Evolutionary conservation across 1,140 invertebrate genomes (phyloP).

Genomic region (Aphaenogaster floridana): DNA sequence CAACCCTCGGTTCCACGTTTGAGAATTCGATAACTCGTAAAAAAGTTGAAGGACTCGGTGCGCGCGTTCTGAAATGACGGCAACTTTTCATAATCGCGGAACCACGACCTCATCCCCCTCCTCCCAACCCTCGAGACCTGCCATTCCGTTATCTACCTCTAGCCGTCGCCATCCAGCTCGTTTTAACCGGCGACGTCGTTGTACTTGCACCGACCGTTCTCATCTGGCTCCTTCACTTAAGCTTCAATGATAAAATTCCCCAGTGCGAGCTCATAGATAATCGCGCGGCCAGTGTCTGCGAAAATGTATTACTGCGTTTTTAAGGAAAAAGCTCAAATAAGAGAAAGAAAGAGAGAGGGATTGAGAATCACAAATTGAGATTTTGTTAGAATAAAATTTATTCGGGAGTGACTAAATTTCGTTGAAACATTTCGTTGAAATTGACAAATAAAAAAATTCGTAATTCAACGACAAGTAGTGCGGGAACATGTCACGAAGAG

Average conservation of each 20-base stretch:
- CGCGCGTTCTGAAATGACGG: conserved; percentile 62
- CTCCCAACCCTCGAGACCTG: background rate
- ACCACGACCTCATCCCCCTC: conserved; percentile 19
- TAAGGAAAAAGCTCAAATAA: background rate
- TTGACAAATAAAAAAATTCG: background rate
- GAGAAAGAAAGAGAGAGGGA: no score
- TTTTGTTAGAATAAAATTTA: conserved; percentile 5
- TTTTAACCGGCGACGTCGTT: conserved; percentile 23
- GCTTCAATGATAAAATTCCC: conserved; percentile 53
- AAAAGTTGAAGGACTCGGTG: conserved; percentile 44
- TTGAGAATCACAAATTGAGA: background rate
- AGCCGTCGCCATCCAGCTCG: conserved; percentile 5
- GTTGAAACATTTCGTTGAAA: background rate
- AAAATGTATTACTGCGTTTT: conserved; percentile 29
- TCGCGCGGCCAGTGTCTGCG: background rate
- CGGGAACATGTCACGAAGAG: background rate
- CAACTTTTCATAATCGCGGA: conserved; percentile 79
- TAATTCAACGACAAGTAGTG: background rate
- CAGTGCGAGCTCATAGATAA: conserved; percentile 28
- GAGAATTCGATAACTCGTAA: conserved; percentile 55
- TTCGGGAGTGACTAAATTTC: background rate
- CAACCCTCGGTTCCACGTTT: conserved; percentile 3
- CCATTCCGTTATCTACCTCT: conserved; percentile 24
- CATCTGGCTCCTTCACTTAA: conserved; percentile 38
- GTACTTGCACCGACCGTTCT: background rate